Conservation (phyloP, 1,140 invertebrate genomes). For the Euwallacea similis region DNA sequence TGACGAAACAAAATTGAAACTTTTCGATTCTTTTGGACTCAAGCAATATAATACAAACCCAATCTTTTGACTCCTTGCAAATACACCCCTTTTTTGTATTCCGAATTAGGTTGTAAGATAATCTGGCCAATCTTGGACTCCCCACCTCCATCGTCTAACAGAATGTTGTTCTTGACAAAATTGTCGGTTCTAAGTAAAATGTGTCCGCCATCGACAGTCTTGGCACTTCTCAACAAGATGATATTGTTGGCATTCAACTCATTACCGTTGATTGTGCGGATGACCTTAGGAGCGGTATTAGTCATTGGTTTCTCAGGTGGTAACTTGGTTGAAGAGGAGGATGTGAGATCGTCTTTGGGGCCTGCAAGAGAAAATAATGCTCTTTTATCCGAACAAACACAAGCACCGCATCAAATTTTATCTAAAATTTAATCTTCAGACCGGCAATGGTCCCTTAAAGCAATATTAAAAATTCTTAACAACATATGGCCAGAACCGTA, state of each 20-base stretch:
- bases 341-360: conserved; percentile 24
- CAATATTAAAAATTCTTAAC: conserved; percentile 32
- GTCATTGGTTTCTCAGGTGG: conserved; percentile 41
- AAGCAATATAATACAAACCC: conserved; percentile 3
- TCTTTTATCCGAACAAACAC: neutral
- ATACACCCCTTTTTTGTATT: conserved; percentile 48
- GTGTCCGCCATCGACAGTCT: conserved; percentile 47
- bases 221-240: conserved; percentile 49
- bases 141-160: conserved; percentile 37
- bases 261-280: conserved; percentile 39
- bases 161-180: conserved; percentile 41
- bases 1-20: conserved; percentile 1
- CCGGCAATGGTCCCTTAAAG: conserved; percentile 24
- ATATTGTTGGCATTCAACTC: conserved; percentile 50
- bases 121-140: conserved; percentile 47
- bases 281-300: conserved; percentile 44
- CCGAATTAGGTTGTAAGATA: conserved; percentile 48
- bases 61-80: conserved; percentile 51
- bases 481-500: conserved; percentile 24
- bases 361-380: conserved; percentile 25
- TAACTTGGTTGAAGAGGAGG: conserved; percentile 9
- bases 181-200: conserved; percentile 48
- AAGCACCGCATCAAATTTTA: conserved; percentile 23
- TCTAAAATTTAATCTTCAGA: conserved; percentile 20
- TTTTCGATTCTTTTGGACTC: neutral